These are phyloP conservation scores for Cairina moschata DNA, from an alignment of 2,113 vertebrate genomes.

Conservation along the genomic window DNA sequence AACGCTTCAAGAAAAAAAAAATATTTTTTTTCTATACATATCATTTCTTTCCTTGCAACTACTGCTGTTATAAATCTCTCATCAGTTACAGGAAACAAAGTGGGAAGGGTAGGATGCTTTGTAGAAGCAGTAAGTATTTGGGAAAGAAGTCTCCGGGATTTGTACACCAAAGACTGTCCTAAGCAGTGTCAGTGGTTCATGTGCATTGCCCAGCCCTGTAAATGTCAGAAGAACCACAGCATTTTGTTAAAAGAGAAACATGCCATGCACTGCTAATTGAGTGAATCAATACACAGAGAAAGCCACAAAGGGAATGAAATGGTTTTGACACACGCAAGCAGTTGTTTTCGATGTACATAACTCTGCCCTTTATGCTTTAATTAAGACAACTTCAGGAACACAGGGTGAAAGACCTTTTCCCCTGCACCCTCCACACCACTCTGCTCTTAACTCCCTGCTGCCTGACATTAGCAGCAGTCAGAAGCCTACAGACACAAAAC, in stretches of 20 bases:
- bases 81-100: not conserved
- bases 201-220: not conserved
- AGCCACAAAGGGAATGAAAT: not conserved
- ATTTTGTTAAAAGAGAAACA: slow-evolving; percentile 20
- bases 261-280: slow-evolving; percentile 26
- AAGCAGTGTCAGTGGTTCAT: not conserved
- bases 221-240: slow-evolving; percentile 11
- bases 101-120: not conserved
- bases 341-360: not conserved
- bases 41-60: not conserved
- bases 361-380: slow-evolving; percentile 45
- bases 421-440: not conserved
- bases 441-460: slow-evolving; percentile 26
- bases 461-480: slow-evolving; percentile 8
- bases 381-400: not conserved
- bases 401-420: slow-evolving; percentile 17
- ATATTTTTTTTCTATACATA: not conserved
- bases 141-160: not conserved
- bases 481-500: not conserved
- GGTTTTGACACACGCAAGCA: not conserved
- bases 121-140: not conserved
- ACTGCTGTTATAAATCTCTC: not conserved
- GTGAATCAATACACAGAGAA: slow-evolving; percentile 56
- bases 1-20: not conserved
- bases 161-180: not conserved